Evolutionary conservation across 1,140 invertebrate species (phyloP).

Genomic region (Spodoptera frugiperda): DNA sequence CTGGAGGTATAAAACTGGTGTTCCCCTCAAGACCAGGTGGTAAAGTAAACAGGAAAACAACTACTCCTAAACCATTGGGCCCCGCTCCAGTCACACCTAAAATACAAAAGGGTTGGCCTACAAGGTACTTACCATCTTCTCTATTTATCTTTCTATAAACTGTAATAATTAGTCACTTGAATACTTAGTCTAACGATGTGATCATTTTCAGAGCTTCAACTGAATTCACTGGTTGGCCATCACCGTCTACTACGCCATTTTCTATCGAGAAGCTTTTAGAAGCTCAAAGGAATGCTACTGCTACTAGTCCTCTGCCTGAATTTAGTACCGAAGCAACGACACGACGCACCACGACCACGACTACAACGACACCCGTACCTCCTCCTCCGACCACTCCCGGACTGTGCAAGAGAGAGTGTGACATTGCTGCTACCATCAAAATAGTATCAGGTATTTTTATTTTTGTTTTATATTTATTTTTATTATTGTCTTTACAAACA

Average conservation of each 20-base stretch:
- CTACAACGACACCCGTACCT: slow-evolving; percentile 92
- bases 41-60: slow-evolving; percentile 87
- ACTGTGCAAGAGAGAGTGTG: slow-evolving; percentile 91
- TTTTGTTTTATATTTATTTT: not conserved
- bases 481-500: not conserved
- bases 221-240: slow-evolving; percentile 96
- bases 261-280: slow-evolving; percentile 93
- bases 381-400: slow-evolving; percentile 92
- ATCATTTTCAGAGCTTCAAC: slow-evolving; percentile 90
- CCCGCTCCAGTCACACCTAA: slow-evolving; percentile 87
- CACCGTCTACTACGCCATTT: slow-evolving; percentile 93
- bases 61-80: slow-evolving; percentile 85
- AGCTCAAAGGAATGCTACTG: slow-evolving; percentile 89
- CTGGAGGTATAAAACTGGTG: slow-evolving; percentile 88
- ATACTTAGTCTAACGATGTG: not conserved
- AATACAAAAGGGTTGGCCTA: slow-evolving; percentile 93
- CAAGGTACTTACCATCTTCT: slow-evolving; percentile 86
- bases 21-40: slow-evolving; percentile 93
- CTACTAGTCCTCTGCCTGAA: slow-evolving; percentile 80
- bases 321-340: slow-evolving; percentile 85
- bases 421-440: slow-evolving; percentile 93
- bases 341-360: slow-evolving; percentile 90
- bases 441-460: slow-evolving; percentile 88
- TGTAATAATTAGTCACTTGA: not conserved
- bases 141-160: slow-evolving; percentile 50